Base-by-base conservation (phyloP, 2,888 invertebrate genomes). In the Platycheirus rosarum region DNA sequence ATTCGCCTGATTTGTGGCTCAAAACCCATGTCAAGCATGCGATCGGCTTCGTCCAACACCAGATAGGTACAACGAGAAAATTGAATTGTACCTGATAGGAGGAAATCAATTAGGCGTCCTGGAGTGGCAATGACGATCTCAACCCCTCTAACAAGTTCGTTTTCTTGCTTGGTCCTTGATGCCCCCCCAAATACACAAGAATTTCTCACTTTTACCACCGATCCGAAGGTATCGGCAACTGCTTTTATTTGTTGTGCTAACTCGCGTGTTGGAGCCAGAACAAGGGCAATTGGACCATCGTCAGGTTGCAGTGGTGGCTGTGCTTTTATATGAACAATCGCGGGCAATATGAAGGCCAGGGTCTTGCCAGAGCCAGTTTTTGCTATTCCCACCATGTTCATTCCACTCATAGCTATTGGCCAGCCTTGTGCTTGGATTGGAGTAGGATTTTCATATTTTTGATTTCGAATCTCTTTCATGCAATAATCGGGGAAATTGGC, bases 1-100 rank as follows among this genome's bases (percentile, higher is more conserved):
- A 98, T 97, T 91, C 97, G 97, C 60, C 97, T 93, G 85, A 98
- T 97, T 90, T 98, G 97, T 1, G 97, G 97, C 90, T 98, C 98
- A 90, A 98, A 98, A 80, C 98, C 98, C 98, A 98, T 98, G 91
- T 98, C 97, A 87, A 98, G 92, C 98, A 98, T 98, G 55, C 98
- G 93, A 89, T 98, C 97, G 74, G 97, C 97, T 90, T 97, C 97
- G 91, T 97, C 97, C 68, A 97, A 90, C 0, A 97, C 96, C 84
- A 97, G 91, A 88, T 96, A 97, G 1, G 97, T 97, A 88, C 95
- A 95, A 53, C 95, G 92, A 16, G 93, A 92, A 49, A 96, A 89
- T 88, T 95, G 95, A 0, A 95, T 95, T 0, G 93, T 94, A 4
- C 94, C 94, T 76, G 92, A 92, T 86, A 96, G 95, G 32, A 97